These are phyloP conservation scores for Sicus ferrugineus DNA, from an alignment of 2,888 invertebrate genomes.

Conservation along the genomic window DNA sequence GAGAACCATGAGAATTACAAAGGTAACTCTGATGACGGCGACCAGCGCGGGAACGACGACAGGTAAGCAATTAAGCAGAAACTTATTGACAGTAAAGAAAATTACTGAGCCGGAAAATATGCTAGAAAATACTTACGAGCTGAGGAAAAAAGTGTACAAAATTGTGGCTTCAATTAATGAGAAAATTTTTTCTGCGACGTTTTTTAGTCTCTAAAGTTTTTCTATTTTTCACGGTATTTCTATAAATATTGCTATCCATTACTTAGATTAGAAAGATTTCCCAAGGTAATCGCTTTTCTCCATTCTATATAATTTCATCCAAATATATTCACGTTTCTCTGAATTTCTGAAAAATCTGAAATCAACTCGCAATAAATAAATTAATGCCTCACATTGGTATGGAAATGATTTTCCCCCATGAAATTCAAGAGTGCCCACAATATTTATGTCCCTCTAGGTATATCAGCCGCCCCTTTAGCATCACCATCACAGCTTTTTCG, in stretches of 20 bases:
- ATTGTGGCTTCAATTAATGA: too few species aligned
- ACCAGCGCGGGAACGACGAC: slow-evolving; percentile 41
- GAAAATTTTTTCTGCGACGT: too few species aligned
- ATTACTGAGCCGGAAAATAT: too few species aligned
- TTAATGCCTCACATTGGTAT: background rate
- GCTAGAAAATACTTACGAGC: too few species aligned
- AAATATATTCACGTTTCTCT: too few species aligned
- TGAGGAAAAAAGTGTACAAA: too few species aligned
- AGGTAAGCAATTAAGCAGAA: slow-evolving; percentile 57
- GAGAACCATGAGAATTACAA: background rate
- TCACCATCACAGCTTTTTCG: background rate
- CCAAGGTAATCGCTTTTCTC: too few species aligned
- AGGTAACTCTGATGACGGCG: slow-evolving; percentile 23
- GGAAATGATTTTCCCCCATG: background rate
- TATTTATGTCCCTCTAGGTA: background rate
- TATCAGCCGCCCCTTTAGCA: background rate
- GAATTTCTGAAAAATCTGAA: background rate
- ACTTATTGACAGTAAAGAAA: slow-evolving; percentile 51
- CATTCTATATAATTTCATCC: too few species aligned
- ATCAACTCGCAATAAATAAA: background rate
- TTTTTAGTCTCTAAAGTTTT: too few species aligned
- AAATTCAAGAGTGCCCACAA: background rate
- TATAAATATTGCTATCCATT: too few species aligned
- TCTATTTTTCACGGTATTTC: too few species aligned
- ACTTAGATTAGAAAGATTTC: too few species aligned